Percentiles rank a stretch among this genome's conserved stretches.
Conservation (phyloP, 2,888 invertebrate species). For the Fabriciana adippe region DNA sequence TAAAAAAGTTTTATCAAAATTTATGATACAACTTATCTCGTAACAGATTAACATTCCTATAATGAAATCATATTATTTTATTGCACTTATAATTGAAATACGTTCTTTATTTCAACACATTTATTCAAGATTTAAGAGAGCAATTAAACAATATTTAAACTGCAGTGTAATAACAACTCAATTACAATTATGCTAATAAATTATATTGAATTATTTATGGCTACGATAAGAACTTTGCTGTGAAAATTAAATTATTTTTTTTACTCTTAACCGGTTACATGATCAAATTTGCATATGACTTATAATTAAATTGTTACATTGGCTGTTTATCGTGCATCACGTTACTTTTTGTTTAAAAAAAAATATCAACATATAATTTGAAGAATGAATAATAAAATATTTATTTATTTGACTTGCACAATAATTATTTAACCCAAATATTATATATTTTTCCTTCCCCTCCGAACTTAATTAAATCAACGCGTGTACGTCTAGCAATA, state of each 20-base stretch:
- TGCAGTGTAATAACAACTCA: constrained; percentile 31
- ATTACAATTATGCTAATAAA: constrained; percentile 31
- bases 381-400: no score
- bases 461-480: constrained; percentile 20
- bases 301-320: constrained; percentile 12
- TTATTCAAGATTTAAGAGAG: constrained; percentile 17
- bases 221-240: constrained; percentile 17
- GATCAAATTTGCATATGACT: constrained; percentile 8
- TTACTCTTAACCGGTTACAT: constrained; percentile 11
- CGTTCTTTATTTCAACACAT: constrained; percentile 12
- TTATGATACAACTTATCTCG: no score
- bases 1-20: no score
- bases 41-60: neutral
- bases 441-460: neutral
- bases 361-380: neutral
- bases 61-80: neutral
- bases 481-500: constrained; percentile 9
- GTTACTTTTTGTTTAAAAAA: neutral
- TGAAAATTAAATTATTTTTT: constrained; percentile 10
- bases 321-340: neutral
- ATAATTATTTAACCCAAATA: neutral
- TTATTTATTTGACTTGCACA: neutral
- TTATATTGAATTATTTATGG: constrained; percentile 21
- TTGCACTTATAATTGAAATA: constrained; percentile 5
- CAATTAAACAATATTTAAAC: constrained; percentile 22